These are phyloP conservation scores for Coregonus sp. DNA, from an alignment of 2,797 vertebrate species.

Conservation along the genomic window DNA sequence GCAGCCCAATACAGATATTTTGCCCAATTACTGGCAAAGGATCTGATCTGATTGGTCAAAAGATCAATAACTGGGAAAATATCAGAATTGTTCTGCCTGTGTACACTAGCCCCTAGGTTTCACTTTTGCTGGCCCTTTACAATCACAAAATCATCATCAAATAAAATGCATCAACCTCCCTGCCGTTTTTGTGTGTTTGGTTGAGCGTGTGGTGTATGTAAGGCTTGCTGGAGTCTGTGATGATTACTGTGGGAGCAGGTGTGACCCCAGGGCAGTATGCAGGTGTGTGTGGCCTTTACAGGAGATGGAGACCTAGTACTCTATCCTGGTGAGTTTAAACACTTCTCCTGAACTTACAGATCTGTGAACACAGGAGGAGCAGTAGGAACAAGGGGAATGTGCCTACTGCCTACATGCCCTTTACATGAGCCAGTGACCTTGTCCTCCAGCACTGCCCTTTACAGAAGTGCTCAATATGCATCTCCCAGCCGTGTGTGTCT, in stretches of 20 bases:
- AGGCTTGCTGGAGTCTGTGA: constrained; percentile 2
- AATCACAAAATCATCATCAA: background rate
- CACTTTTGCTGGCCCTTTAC: background rate
- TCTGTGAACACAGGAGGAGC: background rate
- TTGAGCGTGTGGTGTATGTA: too few relatives aligned
- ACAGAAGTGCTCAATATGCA: constrained; percentile 65
- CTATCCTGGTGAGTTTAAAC: constrained; percentile 31
- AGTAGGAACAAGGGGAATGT: background rate
- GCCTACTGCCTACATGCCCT: constrained; percentile 60
- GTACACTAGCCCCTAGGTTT: too few relatives aligned
- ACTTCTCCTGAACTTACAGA: constrained; percentile 67
- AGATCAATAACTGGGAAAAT: too few relatives aligned
- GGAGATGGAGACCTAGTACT: constrained; percentile 38
- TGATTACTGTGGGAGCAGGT: constrained; percentile 36
- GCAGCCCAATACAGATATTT: constrained; percentile 28
- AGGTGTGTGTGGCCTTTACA: constrained; percentile 8
- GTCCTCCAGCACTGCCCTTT: constrained; percentile 70
- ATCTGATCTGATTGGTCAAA: too few relatives aligned
- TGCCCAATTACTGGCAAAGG: constrained; percentile 64
- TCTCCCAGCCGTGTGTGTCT: constrained; percentile 63
- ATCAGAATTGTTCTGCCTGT: too few relatives aligned
- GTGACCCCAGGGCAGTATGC: constrained; percentile 50
- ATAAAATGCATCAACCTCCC: background rate
- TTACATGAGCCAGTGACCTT: constrained; percentile 62
- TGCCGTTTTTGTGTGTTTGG: background rate